These are phyloP conservation scores for Anableps anableps DNA, from an alignment of 2,797 vertebrate genomes.

Conservation along the genomic window DNA sequence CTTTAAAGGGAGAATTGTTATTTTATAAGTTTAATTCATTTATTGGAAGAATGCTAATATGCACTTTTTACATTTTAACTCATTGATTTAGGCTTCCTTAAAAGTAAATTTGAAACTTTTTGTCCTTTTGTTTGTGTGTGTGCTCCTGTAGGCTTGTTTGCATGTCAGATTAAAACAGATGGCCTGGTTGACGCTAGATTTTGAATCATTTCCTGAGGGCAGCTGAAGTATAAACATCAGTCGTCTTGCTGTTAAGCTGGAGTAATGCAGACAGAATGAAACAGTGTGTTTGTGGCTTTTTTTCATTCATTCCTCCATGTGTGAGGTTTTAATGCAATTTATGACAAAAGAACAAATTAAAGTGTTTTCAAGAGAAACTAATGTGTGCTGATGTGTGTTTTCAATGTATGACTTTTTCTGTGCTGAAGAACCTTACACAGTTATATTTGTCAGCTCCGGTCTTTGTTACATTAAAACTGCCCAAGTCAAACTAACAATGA, in stretches of 20 bases:
- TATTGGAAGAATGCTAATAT: neutral
- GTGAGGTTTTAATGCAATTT: conserved; percentile 42
- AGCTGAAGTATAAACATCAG: conserved; percentile 72
- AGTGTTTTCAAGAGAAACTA: conserved; percentile 41
- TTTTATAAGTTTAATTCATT: neutral
- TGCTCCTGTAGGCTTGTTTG: conserved; percentile 6
- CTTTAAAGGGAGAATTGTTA: neutral
- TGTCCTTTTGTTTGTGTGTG: neutral
- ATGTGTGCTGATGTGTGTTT: conserved; percentile 35
- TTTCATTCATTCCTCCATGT: conserved; percentile 57
- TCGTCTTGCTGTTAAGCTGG: conserved; percentile 52
- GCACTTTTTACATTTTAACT: neutral
- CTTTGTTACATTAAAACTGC: conserved; percentile 69
- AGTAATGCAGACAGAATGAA: conserved; percentile 23
- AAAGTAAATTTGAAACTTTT: neutral
- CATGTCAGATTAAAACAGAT: conserved; percentile 43
- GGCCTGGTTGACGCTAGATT: conserved; percentile 49
- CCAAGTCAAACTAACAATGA: conserved; percentile 52
- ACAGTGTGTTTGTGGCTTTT: conserved; percentile 13
- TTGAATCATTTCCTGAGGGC: conserved; percentile 77
- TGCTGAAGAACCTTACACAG: conserved; percentile 64
- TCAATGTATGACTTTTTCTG: conserved; percentile 27
- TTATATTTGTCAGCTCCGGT: conserved; percentile 60
- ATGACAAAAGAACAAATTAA: conserved; percentile 37
- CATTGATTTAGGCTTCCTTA: neutral